A percentile compares a stretch with the other conserved stretches of the same genome.
phyloP scores from a whole-genome alignment of 2,113 vertebrate genomes.

The Chaetura pelagica region DNA sequence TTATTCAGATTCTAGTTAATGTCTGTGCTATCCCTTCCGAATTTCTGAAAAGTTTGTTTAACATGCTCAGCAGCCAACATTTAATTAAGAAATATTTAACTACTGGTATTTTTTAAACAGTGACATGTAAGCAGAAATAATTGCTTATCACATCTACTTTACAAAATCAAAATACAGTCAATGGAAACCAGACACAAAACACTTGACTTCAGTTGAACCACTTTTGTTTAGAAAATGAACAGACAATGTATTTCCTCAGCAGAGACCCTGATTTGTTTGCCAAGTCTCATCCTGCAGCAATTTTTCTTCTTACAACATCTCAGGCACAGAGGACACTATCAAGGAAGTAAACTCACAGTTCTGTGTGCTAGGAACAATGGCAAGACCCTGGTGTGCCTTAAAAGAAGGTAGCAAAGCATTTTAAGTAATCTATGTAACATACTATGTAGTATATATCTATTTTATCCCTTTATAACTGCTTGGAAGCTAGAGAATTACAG shows the following conservation, averaged over 20 bases:
- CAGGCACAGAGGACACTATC: not conserved
- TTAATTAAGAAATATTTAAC: constrained; percentile 50
- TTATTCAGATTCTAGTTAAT: not conserved
- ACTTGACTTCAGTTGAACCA: not conserved
- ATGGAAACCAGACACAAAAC: constrained; percentile 31
- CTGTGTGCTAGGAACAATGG: not conserved
- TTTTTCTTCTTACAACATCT: constrained; percentile 46
- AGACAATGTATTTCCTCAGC: constrained; percentile 29
- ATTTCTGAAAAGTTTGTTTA: constrained; percentile 7
- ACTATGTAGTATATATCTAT: not conserved
- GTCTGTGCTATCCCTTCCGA: not conserved
- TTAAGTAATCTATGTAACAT: not conserved
- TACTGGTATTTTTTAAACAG: constrained; percentile 29
- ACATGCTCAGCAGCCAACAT: not conserved
- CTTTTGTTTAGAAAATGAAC: constrained; percentile 52
- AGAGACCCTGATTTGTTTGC: constrained; percentile 26
- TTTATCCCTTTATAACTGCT: not conserved
- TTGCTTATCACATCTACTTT: not conserved
- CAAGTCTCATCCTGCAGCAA: constrained; percentile 5
- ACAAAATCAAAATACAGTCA: constrained; percentile 22
- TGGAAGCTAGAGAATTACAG: not conserved
- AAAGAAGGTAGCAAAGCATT: not conserved
- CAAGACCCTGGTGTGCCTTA: not conserved
- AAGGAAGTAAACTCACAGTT: not conserved
- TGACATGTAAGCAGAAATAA: not conserved